These are phyloP conservation scores for Neofelis nebulosa DNA, from an alignment of 2,113 vertebrate species.

Conservation along the genomic window DNA sequence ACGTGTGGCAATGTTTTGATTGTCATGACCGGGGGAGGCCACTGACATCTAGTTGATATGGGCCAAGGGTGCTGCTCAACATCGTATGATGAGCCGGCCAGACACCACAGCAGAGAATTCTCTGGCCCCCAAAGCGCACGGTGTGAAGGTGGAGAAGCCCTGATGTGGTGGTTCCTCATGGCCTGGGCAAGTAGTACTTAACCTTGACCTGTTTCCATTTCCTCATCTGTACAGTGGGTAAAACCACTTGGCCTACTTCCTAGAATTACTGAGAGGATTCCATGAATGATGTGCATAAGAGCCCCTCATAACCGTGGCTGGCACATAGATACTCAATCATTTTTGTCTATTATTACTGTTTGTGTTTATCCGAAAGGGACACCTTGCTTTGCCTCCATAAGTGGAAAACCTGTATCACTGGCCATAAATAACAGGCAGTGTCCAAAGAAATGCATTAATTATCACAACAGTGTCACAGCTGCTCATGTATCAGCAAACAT, in stretches of 20 bases:
- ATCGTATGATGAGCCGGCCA: background rate
- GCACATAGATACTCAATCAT: too few species aligned
- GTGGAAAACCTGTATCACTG: background rate
- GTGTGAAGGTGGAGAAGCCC: background rate
- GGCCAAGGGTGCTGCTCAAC: background rate
- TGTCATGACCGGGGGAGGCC: background rate
- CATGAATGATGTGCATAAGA: background rate
- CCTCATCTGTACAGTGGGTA: background rate
- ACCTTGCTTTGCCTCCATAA: rapidly evolving
- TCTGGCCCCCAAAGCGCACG: rapidly evolving
- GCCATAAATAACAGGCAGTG: background rate
- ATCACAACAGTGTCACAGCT: rapidly evolving
- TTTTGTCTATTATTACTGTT: background rate
- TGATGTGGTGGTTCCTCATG: background rate
- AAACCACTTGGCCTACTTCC: background rate
- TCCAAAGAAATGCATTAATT: background rate
- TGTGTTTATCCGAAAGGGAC: background rate
- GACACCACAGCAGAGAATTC: background rate
- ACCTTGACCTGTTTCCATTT: background rate
- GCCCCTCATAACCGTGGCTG: background rate
- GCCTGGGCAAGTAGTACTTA: background rate
- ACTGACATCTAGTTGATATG: background rate
- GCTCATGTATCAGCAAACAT: background rate
- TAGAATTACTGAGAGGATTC: background rate
- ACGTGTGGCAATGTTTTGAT: background rate